phyloP scores from a whole-genome alignment of 37 sponge, comb jelly and placozoan species.

The Spongilla lacustris region DNA sequence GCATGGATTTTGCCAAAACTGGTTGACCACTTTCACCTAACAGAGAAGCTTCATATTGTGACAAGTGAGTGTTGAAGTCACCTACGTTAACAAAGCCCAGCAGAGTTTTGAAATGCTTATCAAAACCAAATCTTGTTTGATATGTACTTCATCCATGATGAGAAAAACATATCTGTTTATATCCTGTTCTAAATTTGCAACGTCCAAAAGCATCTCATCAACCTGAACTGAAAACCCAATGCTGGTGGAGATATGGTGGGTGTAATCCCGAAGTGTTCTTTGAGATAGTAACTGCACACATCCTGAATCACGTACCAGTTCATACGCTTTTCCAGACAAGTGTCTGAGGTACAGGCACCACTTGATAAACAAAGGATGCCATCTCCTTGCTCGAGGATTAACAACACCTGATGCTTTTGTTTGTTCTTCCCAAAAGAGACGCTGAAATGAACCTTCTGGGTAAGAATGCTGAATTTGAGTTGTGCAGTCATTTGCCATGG shows the following conservation, averaged over 20 bases:
- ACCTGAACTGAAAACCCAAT: conserved; percentile 44
- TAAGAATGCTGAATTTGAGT: conserved; percentile 3
- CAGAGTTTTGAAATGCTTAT: conserved; percentile 25
- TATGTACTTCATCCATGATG: conserved; percentile 42
- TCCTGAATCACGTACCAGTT: conserved; percentile 35
- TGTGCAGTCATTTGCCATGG: conserved; percentile 4
- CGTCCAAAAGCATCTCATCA: conserved; percentile 22
- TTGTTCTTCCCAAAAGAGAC: conserved; percentile 45
- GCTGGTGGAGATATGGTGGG: conserved; percentile 15
- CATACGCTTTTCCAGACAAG: conserved; percentile 44
- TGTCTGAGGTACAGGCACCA: conserved; percentile 52
- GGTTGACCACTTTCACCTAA: conserved; percentile 4
- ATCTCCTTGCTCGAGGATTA: conserved; percentile 17
- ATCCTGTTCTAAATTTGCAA: neutral
- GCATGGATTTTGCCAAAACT: conserved; percentile 33
- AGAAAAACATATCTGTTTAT: conserved; percentile 31
- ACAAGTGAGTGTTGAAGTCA: conserved; percentile 13
- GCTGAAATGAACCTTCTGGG: conserved; percentile 21
- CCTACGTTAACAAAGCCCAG: conserved; percentile 40
- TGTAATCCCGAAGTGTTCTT: conserved; percentile 51
- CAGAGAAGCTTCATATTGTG: conserved; percentile 26
- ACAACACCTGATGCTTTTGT: neutral
- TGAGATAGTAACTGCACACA: conserved; percentile 45
- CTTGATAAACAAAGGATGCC: conserved; percentile 58
- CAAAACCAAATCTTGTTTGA: conserved; percentile 42